Evolutionary conservation across 2,888 invertebrate species (phyloP).

Genomic region (Heliconius sara): DNA sequence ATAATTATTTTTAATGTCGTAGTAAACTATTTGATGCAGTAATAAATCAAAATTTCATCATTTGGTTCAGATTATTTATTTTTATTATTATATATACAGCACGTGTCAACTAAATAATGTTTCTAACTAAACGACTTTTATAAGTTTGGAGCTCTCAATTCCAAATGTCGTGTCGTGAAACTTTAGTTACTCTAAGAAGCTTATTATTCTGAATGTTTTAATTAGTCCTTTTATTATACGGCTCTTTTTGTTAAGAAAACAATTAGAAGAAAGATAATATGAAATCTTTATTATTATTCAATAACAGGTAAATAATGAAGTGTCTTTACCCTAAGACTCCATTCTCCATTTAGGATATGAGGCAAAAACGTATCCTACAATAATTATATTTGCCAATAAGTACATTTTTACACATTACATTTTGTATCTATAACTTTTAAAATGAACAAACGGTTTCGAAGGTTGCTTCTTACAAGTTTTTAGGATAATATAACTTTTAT

Average conservation of each 20-base stretch:
- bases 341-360: not conserved
- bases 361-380: too few relatives aligned
- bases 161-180: not conserved
- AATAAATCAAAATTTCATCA: too few relatives aligned
- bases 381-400: too few relatives aligned
- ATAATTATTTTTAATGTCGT: too few relatives aligned
- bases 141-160: constrained; percentile 17
- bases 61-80: too few relatives aligned
- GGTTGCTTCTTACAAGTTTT: too few relatives aligned
- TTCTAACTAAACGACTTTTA: constrained; percentile 3
- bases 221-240: constrained; percentile 11
- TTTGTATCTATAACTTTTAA: not conserved
- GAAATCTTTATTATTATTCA: not conserved
- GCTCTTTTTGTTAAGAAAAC: not conserved
- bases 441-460: not conserved
- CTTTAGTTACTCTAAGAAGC: constrained; percentile 9
- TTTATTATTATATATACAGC: not conserved
- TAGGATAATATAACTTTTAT: not conserved
- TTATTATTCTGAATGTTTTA: constrained; percentile 12
- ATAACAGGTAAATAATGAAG: not conserved
- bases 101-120: constrained; percentile 2
- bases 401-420: too few relatives aligned
- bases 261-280: not conserved
- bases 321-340: not conserved
- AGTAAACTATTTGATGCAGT: too few relatives aligned